Conservation (phyloP, 1,140 invertebrate genomes). For the Panagrolaimus sp. region DNA sequence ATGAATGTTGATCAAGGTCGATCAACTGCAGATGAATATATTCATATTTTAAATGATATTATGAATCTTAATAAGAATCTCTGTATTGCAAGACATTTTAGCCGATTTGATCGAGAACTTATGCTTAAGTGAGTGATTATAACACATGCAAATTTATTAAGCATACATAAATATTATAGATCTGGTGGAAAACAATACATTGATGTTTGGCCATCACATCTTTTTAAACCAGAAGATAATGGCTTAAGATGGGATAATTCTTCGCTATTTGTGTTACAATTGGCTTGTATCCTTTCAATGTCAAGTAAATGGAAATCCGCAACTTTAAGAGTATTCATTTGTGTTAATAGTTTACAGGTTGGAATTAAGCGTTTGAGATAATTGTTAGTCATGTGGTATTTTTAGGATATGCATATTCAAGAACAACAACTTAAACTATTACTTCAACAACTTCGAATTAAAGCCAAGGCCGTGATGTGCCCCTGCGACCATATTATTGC, state of each 20-base stretch:
- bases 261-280: constrained; percentile 84
- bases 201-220: constrained; percentile 92
- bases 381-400: constrained; percentile 63
- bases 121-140: constrained; percentile 47
- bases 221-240: constrained; percentile 71
- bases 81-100: constrained; percentile 84
- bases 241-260: constrained; percentile 63
- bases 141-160: constrained; percentile 12
- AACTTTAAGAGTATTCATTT: constrained; percentile 78
- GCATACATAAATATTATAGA: constrained; percentile 66
- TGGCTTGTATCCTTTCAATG: constrained; percentile 94
- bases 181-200: constrained; percentile 70
- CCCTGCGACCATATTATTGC: constrained; percentile 64
- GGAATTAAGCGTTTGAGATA: constrained; percentile 1
- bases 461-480: constrained; percentile 66
- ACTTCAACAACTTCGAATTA: constrained; percentile 65
- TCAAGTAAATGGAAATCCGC: constrained; percentile 70
- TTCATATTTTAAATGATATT: constrained; percentile 74
- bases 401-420: constrained; percentile 57
- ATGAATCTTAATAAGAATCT: constrained; percentile 88
- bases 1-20: constrained; percentile 49
- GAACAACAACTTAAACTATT: constrained; percentile 64
- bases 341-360: constrained; percentile 61
- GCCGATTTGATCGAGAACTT: constrained; percentile 68
- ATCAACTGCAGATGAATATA: constrained; percentile 70